These are phyloP conservation scores for Phymorhynchus buccinoides DNA, from an alignment of 1,140 invertebrate species.

Conservation along the genomic window DNA sequence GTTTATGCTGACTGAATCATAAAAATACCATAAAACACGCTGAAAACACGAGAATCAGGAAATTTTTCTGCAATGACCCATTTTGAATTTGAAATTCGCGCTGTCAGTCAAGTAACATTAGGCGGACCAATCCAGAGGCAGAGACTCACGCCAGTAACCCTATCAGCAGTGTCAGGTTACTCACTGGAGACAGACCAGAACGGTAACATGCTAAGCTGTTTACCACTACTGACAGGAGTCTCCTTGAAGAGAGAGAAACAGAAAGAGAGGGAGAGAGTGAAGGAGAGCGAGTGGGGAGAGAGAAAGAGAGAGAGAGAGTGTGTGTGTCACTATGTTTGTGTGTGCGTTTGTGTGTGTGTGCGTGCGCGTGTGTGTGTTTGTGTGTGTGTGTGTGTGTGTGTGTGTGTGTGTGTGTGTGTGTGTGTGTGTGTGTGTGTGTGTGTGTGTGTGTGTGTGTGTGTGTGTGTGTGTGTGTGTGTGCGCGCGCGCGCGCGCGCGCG, in stretches of 20 bases:
- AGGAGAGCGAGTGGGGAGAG: neutral
- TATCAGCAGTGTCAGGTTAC: too few relatives aligned
- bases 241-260: conserved; percentile 2
- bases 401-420: conserved; percentile 33
- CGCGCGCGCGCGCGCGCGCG: neutral
- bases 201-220: too few relatives aligned
- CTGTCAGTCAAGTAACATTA: too few relatives aligned
- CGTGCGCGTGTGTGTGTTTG: neutral
- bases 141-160: too few relatives aligned
- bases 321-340: neutral
- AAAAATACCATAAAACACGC: too few relatives aligned
- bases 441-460: conserved; percentile 17
- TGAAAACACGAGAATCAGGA: too few relatives aligned
- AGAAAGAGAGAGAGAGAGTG: neutral
- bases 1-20: too few relatives aligned
- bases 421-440: neutral
- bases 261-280: neutral
- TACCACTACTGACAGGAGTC: too few relatives aligned
- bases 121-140: too few relatives aligned
- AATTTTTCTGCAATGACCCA: too few relatives aligned
- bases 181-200: too few relatives aligned
- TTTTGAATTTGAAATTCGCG: too few relatives aligned
- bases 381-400: neutral
- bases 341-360: conserved; percentile 20
- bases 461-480: conserved; percentile 30